A percentile compares a stretch with the other conserved stretches of the same genome.
These are phyloP conservation scores for Drosophila vallismaia DNA, from an alignment of 2,888 invertebrate genomes.

Conservation along the genomic window DNA sequence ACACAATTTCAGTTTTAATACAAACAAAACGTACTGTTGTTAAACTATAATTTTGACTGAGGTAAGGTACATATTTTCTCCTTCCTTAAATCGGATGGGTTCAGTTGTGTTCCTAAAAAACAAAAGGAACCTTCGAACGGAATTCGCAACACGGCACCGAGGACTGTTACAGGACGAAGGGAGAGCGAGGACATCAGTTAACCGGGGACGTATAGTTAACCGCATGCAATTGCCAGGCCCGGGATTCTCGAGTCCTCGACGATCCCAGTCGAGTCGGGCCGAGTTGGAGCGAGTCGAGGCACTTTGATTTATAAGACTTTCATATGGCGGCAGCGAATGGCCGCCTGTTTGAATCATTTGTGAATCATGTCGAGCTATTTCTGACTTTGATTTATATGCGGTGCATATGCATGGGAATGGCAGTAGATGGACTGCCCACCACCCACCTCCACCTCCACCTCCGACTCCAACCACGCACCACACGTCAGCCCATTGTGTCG, in stretches of 20 bases:
- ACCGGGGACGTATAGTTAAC: slow-evolving; percentile 52
- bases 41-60: not conserved
- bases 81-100: too few relatives aligned
- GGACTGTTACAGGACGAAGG: not conserved
- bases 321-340: slow-evolving; percentile 52
- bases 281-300: slow-evolving; percentile 7
- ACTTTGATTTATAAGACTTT: slow-evolving; percentile 75
- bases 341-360: slow-evolving; percentile 73
- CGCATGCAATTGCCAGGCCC: slow-evolving; percentile 39
- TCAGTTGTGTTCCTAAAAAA: not conserved
- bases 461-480: slow-evolving; percentile 5
- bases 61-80: not conserved
- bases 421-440: slow-evolving; percentile 10
- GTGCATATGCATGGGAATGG: slow-evolving; percentile 53
- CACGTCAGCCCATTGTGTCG: slow-evolving; percentile 47
- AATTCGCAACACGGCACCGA: not conserved
- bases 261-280: not conserved
- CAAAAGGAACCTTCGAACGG: not conserved
- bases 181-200: slow-evolving; percentile 1
- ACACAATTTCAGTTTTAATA: not conserved
- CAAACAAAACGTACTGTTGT: not conserved
- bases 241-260: not conserved
- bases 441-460: too few relatives aligned
- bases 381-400: slow-evolving; percentile 74
- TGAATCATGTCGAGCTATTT: slow-evolving; percentile 72